A percentile compares a stretch with the other conserved stretches of the same genome.
Evolutionary conservation across 2,797 vertebrate genomes (phyloP).

Genomic region (Eupleurogrammus muticus): DNA sequence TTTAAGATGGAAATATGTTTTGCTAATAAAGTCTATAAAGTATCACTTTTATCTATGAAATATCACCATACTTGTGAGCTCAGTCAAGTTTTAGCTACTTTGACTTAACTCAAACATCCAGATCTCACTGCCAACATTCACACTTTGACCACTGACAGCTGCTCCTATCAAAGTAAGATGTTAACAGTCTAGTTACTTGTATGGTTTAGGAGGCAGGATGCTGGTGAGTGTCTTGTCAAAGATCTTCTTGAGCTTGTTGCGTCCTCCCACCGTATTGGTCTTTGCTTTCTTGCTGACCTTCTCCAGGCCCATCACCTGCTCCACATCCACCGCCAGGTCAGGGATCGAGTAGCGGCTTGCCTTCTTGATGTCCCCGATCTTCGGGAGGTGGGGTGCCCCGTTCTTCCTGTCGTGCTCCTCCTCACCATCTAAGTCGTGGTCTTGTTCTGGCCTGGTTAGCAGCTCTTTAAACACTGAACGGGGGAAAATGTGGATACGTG

Average conservation of each 20-base stretch:
- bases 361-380: slow-evolving; percentile 99
- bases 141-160: background rate
- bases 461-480: slow-evolving; percentile 96
- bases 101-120: background rate
- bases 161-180: background rate
- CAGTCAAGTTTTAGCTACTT: no score
- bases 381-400: slow-evolving; percentile 95
- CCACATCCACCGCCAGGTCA: slow-evolving; percentile 97
- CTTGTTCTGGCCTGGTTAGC: slow-evolving; percentile 93
- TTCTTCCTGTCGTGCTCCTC: slow-evolving; percentile 95
- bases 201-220: slow-evolving; percentile 98
- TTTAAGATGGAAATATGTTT: background rate
- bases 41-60: background rate
- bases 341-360: slow-evolving; percentile 97
- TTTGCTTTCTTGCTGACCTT: slow-evolving; percentile 98
- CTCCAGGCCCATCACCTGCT: slow-evolving; percentile 97
- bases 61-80: no score
- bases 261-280: slow-evolving; percentile 94
- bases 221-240: slow-evolving; percentile 99
- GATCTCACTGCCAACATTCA: background rate
- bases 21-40: background rate
- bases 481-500: background rate
- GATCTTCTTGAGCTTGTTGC: slow-evolving; percentile 99
- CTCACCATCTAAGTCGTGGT: slow-evolving; percentile 82
- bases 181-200: slow-evolving; percentile 87